Percentiles rank a stretch among this genome's conserved stretches.
phyloP scores from a whole-genome alignment of 2,888 invertebrate genomes.

The Carabus problematicus region DNA sequence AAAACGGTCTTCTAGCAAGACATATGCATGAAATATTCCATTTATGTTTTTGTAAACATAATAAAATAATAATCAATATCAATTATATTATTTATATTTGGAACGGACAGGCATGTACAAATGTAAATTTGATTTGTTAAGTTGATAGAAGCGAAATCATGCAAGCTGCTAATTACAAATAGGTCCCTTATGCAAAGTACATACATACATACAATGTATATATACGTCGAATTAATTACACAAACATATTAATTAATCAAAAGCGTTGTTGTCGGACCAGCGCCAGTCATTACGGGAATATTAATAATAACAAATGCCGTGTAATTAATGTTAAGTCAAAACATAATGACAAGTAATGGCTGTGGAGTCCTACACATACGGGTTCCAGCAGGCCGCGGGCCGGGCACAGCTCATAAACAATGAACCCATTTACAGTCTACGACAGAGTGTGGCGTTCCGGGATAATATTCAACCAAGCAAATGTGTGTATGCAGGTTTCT shows the following conservation, averaged over 20 bases:
- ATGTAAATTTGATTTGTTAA: not conserved
- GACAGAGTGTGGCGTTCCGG: conserved; percentile 14
- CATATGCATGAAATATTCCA: no score
- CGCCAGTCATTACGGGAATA: conserved; percentile 37
- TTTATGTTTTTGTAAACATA: no score
- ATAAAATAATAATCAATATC: no score
- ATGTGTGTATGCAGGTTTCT: not conserved
- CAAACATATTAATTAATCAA: conserved; percentile 43
- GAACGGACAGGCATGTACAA: no score
- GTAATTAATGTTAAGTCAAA: conserved; percentile 44
- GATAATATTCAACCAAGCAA: conserved; percentile 13
- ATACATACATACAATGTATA: not conserved
- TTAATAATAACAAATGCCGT: conserved; percentile 43
- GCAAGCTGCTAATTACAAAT: not conserved
- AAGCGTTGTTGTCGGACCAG: conserved; percentile 12
- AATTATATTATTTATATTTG: no score
- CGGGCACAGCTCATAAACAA: conserved; percentile 37
- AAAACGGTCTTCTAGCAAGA: no score
- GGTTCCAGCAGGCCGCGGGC: not conserved
- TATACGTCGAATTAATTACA: conserved; percentile 41
- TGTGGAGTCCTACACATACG: conserved; percentile 3
- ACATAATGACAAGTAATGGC: conserved; percentile 44
- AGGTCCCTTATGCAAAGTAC: not conserved
- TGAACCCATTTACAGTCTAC: conserved; percentile 38
- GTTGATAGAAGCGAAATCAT: no score